Conservation (phyloP, 2,113 vertebrate species). For the Oreocharis arfaki region DNA sequence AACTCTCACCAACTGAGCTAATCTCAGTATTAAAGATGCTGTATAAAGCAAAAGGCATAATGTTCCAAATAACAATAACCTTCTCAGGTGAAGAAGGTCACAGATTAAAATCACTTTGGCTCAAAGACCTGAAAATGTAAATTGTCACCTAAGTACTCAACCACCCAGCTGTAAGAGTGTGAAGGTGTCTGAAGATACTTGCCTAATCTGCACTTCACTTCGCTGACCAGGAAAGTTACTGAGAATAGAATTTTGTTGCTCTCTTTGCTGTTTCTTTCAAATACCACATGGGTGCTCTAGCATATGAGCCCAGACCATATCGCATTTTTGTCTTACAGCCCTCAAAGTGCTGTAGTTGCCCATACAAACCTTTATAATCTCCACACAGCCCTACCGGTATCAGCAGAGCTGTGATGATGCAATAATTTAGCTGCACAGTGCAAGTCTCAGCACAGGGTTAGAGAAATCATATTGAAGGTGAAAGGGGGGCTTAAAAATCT, state of each 20-base stretch:
- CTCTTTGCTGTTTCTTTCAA: background rate
- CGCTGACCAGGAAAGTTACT: background rate
- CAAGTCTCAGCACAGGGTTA: background rate
- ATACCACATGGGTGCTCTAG: background rate
- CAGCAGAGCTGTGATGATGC: background rate
- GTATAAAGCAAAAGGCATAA: background rate
- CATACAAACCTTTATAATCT: background rate
- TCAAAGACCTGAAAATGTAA: background rate
- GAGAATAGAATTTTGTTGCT: background rate
- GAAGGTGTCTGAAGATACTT: background rate
- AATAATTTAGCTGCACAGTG: background rate
- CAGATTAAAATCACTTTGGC: background rate
- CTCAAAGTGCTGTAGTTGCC: background rate
- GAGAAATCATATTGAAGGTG: background rate
- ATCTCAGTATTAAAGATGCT: background rate
- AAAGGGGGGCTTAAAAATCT: background rate
- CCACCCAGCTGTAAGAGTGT: background rate
- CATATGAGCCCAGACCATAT: fast-evolving
- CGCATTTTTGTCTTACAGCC: background rate
- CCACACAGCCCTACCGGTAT: background rate
- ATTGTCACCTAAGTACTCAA: background rate
- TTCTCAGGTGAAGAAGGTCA: background rate
- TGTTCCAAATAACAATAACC: background rate
- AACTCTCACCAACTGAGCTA: background rate
- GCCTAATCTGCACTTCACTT: background rate